Percentiles rank a stretch among this genome's conserved stretches.
These are phyloP conservation scores for Eira barbara DNA, from an alignment of 2,113 vertebrate species.

Conservation along the genomic window DNA sequence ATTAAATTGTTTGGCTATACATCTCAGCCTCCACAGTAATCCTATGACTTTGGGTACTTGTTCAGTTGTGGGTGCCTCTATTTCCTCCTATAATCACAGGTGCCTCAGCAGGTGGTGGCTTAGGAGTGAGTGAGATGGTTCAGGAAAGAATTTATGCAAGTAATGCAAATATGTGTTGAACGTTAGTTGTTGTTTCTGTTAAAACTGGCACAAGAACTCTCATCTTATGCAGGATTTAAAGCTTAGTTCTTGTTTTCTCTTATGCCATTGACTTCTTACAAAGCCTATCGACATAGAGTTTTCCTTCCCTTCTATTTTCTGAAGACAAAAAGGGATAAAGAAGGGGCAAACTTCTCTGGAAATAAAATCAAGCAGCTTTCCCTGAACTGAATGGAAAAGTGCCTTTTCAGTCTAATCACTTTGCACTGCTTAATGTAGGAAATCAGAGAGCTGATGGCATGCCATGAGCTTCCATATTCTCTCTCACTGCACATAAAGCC, in stretches of 20 bases:
- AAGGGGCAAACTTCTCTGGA: not conserved
- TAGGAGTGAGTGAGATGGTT: not conserved
- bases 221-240: not conserved
- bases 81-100: not conserved
- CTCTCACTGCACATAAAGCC: not conserved
- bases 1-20: not conserved
- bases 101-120: not conserved
- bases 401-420: constrained; percentile 43
- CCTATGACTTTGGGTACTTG: not conserved
- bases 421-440: constrained; percentile 2
- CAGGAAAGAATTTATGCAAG: not conserved
- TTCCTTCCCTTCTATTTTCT: not conserved
- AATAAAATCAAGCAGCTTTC: constrained; percentile 46
- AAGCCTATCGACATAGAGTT: not conserved
- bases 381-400: not conserved
- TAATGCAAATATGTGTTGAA: not conserved
- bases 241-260: not conserved
- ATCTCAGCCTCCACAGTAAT: not conserved
- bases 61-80: not conserved
- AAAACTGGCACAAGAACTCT: not conserved
- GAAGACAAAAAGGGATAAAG: not conserved
- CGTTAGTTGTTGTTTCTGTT: not conserved
- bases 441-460: constrained; percentile 44
- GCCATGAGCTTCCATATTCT: not conserved
- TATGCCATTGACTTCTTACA: not conserved